Conservation (phyloP, 2,113 vertebrate species). For the Channa argus region DNA sequence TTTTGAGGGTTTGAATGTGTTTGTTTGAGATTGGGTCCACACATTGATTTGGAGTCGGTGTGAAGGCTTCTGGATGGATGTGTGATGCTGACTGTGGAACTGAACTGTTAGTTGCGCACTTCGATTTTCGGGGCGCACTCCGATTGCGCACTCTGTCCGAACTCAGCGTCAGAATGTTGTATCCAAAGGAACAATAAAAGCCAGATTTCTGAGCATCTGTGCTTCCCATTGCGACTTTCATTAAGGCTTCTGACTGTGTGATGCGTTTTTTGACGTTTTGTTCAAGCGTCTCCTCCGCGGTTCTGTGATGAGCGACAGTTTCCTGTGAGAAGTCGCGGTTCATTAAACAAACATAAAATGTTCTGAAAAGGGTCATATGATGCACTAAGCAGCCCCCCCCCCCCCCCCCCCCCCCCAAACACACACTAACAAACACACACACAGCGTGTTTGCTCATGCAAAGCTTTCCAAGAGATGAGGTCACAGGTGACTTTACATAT, state of each 20-base stretch:
- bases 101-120: constrained; percentile 20
- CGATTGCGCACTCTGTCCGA: too few relatives aligned
- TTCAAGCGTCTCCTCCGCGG: too few relatives aligned
- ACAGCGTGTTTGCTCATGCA: too few relatives aligned
- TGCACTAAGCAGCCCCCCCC: constrained; percentile 16
- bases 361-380: constrained; percentile 67
- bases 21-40: not conserved
- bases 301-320: not conserved
- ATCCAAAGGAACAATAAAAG: too few relatives aligned
- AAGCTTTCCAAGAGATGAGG: not conserved
- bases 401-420: not conserved
- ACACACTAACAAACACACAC: too few relatives aligned
- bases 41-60: not conserved
- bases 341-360: constrained; percentile 45
- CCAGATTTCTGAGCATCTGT: too few relatives aligned
- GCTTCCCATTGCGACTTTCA: not conserved
- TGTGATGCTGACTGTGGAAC: constrained; percentile 19
- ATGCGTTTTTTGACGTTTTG: too few relatives aligned
- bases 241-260: not conserved
- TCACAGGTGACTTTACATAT: not conserved
- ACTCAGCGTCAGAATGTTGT: too few relatives aligned
- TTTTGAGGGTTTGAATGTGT: not conserved
- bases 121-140: not conserved
- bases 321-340: constrained; percentile 19
- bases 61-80: constrained; percentile 14